A percentile compares a stretch with the other conserved stretches of the same genome.
These are phyloP conservation scores for Chloebia gouldiae DNA, from an alignment of 2,113 vertebrate genomes.

Conservation along the genomic window DNA sequence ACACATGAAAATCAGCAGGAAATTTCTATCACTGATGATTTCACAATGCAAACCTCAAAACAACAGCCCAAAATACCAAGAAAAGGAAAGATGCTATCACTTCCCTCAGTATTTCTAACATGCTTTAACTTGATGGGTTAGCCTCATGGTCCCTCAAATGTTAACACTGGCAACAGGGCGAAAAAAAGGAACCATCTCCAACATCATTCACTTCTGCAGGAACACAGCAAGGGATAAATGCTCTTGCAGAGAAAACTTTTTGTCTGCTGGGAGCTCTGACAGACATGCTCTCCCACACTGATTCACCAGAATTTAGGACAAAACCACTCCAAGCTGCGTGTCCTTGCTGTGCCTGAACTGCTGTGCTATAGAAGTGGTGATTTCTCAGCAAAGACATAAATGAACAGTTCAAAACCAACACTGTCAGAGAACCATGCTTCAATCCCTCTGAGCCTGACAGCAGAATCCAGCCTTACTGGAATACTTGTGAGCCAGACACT, in stretches of 20 bases:
- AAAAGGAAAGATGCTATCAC: neutral
- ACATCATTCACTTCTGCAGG: neutral
- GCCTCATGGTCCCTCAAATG: neutral
- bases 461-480: neutral
- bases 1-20: neutral
- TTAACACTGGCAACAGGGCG: neutral
- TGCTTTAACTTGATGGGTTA: neutral
- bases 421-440: rapidly evolving
- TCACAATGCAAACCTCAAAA: neutral
- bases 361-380: neutral
- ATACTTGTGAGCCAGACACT: neutral
- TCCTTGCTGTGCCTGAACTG: neutral
- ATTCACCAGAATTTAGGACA: neutral
- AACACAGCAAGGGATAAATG: neutral
- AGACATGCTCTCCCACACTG: neutral
- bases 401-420: neutral
- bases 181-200: neutral
- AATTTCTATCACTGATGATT: neutral
- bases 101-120: neutral
- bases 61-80: neutral
- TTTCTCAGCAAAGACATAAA: neutral
- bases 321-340: neutral
- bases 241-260: neutral
- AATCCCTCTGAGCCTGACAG: neutral
- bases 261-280: neutral